These are phyloP conservation scores for Pontoporia blainvillei DNA, from an alignment of 2,113 vertebrate species.

Conservation along the genomic window DNA sequence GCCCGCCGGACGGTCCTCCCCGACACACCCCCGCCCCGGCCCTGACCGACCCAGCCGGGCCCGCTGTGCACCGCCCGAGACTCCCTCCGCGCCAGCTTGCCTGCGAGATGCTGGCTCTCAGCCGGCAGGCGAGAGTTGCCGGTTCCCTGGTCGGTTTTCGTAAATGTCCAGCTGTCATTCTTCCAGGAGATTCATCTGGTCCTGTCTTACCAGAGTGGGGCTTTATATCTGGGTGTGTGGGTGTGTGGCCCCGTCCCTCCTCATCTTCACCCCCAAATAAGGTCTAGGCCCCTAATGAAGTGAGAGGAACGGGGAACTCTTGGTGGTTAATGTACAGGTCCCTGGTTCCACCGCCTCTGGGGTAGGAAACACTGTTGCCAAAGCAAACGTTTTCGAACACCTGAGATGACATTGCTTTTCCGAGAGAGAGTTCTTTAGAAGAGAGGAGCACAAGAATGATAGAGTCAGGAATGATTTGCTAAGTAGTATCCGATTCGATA, in stretches of 20 bases:
- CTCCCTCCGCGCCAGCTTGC: neutral
- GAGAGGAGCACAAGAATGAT: neutral
- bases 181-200: neutral
- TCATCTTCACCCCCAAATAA: neutral
- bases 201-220: neutral
- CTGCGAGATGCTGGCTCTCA: neutral
- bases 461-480: neutral
- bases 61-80: neutral
- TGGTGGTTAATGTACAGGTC: neutral
- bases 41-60: neutral
- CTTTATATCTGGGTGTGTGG: neutral
- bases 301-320: neutral
- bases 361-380: neutral
- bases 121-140: neutral
- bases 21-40: neutral
- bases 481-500: neutral
- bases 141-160: neutral
- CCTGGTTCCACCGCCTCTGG: neutral
- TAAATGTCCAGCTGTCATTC: neutral
- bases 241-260: neutral
- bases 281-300: neutral
- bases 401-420: conserved; percentile 63
- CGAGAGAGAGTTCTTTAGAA: neutral
- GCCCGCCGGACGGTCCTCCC: neutral
- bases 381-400: neutral